Percentiles rank a stretch among this genome's conserved stretches.
phyloP scores from a whole-genome alignment of 2,888 invertebrate species.

The Electrophaes corylata region DNA sequence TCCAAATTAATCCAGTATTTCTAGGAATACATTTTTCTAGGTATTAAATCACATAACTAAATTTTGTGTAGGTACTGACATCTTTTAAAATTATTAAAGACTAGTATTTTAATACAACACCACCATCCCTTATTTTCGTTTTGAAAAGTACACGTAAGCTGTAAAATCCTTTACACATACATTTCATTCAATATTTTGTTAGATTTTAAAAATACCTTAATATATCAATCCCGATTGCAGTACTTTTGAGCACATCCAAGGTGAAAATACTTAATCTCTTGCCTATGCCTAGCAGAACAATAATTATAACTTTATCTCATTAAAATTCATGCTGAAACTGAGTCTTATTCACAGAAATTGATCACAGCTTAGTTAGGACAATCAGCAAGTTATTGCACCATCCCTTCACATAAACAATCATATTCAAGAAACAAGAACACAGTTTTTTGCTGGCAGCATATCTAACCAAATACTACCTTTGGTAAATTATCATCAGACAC shows the following conservation, averaged over 20 bases:
- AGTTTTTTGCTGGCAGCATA: not conserved
- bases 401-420: slow-evolving; percentile 17
- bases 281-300: slow-evolving; percentile 14
- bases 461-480: not conserved
- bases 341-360: slow-evolving; percentile 65
- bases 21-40: no score
- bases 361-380: slow-evolving; percentile 79
- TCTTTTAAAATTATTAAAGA: slow-evolving; percentile 57
- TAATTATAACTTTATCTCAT: slow-evolving; percentile 16
- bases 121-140: slow-evolving; percentile 47
- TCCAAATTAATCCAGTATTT: no score
- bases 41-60: no score
- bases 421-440: not conserved
- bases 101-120: slow-evolving; percentile 71
- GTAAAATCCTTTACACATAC: slow-evolving; percentile 12
- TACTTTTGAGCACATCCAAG: slow-evolving; percentile 58
- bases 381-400: slow-evolving; percentile 45
- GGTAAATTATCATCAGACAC: no score
- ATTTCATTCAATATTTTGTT: slow-evolving; percentile 18
- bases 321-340: slow-evolving; percentile 39
- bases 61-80: not conserved
- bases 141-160: slow-evolving; percentile 41
- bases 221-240: slow-evolving; percentile 23
- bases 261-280: slow-evolving; percentile 37
- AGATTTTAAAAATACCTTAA: slow-evolving; percentile 8